A percentile compares a stretch with the other conserved stretches of the same genome.
Evolutionary conservation across 1,140 invertebrate genomes (phyloP).

Genomic region (Lepidostoma basale): DNA sequence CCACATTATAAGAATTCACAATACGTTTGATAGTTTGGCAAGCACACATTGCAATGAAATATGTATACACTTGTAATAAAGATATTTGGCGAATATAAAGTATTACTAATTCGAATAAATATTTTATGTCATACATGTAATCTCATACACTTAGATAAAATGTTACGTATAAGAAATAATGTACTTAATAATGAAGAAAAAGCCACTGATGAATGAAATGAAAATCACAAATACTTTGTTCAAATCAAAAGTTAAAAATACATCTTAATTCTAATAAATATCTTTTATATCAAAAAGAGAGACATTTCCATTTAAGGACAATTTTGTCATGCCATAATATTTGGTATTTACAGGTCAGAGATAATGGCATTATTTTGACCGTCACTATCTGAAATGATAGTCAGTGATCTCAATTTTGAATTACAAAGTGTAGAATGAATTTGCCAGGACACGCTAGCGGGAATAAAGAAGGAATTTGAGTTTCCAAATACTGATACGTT

Average conservation of each 20-base stretch:
- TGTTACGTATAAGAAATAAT: background rate
- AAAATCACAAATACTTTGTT: conserved; percentile 10
- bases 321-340: background rate
- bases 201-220: conserved; percentile 1
- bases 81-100: background rate
- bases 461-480: background rate
- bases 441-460: background rate
- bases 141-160: background rate
- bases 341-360: conserved; percentile 2
- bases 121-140: background rate
- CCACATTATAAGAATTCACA: background rate
- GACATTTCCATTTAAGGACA: background rate
- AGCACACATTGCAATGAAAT: background rate
- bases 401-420: no score
- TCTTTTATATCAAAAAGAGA: conserved; percentile 23
- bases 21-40: background rate
- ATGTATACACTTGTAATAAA: background rate
- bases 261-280: conserved; percentile 13
- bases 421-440: no score
- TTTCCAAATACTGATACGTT: background rate
- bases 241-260: conserved; percentile 3
- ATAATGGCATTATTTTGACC: background rate
- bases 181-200: background rate
- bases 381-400: background rate
- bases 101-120: background rate